Percentiles rank a stretch among this genome's conserved stretches.
Conservation (phyloP, 2,888 invertebrate genomes). For the Cepaea hortensis region DNA sequence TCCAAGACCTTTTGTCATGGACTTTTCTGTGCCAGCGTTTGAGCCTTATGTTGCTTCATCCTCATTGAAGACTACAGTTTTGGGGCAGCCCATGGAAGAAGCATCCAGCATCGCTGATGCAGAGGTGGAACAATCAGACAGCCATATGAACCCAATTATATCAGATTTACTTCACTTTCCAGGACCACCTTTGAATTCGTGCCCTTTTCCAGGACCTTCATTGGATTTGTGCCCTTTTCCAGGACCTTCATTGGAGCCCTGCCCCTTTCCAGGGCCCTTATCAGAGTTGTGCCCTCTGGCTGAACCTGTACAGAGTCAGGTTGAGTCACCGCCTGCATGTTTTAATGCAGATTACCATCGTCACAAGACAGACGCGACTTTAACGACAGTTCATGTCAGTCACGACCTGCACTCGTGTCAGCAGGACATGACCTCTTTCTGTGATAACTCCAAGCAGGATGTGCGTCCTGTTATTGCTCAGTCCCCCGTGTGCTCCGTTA, state of each 20-base stretch:
- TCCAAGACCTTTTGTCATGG: conserved; percentile 14
- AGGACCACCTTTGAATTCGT: conserved; percentile 32
- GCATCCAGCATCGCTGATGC: not conserved
- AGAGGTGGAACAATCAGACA: not conserved
- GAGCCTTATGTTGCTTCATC: not conserved
- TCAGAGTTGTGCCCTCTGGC: conserved; percentile 26
- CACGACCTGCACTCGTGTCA: not conserved
- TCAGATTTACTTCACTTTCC: conserved; percentile 39
- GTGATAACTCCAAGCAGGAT: conserved; percentile 23
- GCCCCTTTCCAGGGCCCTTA: conserved; percentile 1
- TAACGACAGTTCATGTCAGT: not conserved
- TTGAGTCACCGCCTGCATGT: conserved; percentile 18
- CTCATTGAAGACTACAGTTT: not conserved
- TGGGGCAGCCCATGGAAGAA: not conserved
- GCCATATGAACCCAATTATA: not conserved
- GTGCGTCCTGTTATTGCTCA: conserved; percentile 4
- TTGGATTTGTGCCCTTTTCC: conserved; percentile 27
- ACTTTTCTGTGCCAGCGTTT: not conserved
- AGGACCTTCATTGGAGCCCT: not conserved
- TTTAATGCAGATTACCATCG: conserved; percentile 15
- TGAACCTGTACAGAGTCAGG: conserved; percentile 2
- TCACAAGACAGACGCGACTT: conserved; percentile 9
- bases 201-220: conserved; percentile 24
- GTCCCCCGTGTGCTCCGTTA: conserved; percentile 44
- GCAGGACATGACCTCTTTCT: conserved; percentile 19